Conservation (phyloP, 2,888 invertebrate genomes). For the Scaptomyza caliginosa region DNA sequence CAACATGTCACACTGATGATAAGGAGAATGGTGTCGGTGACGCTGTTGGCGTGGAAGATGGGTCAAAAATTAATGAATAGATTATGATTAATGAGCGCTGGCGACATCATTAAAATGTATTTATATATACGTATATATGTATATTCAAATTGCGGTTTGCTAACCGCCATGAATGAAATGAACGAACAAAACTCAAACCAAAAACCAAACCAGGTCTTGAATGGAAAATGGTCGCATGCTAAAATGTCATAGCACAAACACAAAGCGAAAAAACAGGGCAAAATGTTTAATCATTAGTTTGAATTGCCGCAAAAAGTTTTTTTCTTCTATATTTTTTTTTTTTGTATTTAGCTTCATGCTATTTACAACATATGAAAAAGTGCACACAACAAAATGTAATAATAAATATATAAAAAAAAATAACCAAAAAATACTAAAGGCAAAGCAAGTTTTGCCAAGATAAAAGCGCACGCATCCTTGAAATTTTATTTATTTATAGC, state of each 20-base stretch:
- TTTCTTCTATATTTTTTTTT: slow-evolving; percentile 5
- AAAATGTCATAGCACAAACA: slow-evolving; percentile 67
- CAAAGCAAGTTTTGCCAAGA: slow-evolving; percentile 67
- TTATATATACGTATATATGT: slow-evolving; percentile 12
- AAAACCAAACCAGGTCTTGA: slow-evolving; percentile 2
- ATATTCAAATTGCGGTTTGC: slow-evolving; percentile 77
- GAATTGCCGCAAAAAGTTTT: slow-evolving; percentile 74
- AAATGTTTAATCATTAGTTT: slow-evolving; percentile 77
- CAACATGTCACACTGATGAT: slow-evolving; percentile 57
- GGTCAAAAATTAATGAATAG: slow-evolving; percentile 75
- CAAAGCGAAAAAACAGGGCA: slow-evolving; percentile 35
- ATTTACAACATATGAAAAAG: slow-evolving; percentile 78
- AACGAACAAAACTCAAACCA: slow-evolving; percentile 8
- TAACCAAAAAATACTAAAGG: slow-evolving; percentile 37
- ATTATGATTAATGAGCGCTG: slow-evolving; percentile 76
- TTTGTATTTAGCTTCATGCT: slow-evolving; percentile 32
- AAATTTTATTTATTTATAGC: slow-evolving; percentile 79
- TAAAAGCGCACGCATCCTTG: slow-evolving; percentile 79
- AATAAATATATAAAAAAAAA: slow-evolving; percentile 27
- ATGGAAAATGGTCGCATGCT: slow-evolving; percentile 38
- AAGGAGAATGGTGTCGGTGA: not conserved
- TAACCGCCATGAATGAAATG: slow-evolving; percentile 53
- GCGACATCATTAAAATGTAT: slow-evolving; percentile 79
- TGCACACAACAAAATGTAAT: slow-evolving; percentile 57
- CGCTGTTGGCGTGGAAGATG: slow-evolving; percentile 3